Evolutionary conservation across 2,888 invertebrate genomes (phyloP).

Genomic region (Ophioninae sp.): DNA sequence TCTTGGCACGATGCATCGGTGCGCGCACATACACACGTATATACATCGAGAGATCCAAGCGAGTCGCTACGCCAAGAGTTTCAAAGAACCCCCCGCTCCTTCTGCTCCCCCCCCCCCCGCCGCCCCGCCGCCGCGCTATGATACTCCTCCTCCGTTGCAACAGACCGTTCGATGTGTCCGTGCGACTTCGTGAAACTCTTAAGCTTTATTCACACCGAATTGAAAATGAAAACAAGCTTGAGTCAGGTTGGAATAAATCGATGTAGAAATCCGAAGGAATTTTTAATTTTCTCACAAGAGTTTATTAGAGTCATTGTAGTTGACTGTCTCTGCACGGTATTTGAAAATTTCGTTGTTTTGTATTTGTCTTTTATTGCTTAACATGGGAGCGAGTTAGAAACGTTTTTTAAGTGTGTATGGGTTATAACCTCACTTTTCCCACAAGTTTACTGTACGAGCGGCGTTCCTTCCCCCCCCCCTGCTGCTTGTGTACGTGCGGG

Average conservation of each 20-base stretch:
- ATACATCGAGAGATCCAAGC: no score
- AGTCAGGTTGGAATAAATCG: no score
- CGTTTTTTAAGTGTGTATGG: neutral
- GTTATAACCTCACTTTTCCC: slow-evolving; percentile 18
- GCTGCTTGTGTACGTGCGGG: neutral
- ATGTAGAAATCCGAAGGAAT: no score
- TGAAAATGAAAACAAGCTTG: neutral
- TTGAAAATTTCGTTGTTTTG: neutral
- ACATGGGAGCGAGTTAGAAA: neutral
- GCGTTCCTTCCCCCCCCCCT: slow-evolving; percentile 17
- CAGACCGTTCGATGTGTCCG: neutral
- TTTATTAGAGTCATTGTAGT: no score
- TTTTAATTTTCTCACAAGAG: no score
- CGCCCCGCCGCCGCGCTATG: neutral
- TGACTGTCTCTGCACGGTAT: no score
- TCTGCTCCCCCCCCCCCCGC: slow-evolving; percentile 67
- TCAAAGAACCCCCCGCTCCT: slow-evolving; percentile 67
- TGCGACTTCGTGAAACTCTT: neutral
- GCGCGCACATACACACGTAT: slow-evolving; percentile 68
- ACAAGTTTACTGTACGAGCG: slow-evolving; percentile 47
- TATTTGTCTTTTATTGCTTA: neutral
- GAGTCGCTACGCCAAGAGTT: slow-evolving; percentile 57
- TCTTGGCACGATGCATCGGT: slow-evolving; percentile 58
- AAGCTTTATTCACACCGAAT: slow-evolving; percentile 18
- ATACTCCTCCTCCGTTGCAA: neutral